These are phyloP conservation scores for Parascotia fuliginaria DNA, from an alignment of 2,888 invertebrate species.

Conservation along the genomic window DNA sequence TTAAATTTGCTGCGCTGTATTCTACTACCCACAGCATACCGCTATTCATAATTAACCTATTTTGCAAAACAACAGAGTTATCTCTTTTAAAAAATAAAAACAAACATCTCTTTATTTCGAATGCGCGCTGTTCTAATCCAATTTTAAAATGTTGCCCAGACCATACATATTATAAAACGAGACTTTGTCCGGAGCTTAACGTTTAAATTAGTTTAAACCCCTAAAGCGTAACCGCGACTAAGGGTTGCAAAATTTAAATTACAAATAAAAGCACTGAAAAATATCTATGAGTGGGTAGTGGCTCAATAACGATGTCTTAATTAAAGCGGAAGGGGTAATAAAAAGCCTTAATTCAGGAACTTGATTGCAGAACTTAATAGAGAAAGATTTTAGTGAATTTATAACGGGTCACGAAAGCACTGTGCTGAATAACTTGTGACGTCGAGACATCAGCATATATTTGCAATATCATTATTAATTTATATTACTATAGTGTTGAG, in stretches of 20 bases:
- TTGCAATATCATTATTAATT: too few relatives aligned
- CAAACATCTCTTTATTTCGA: conserved; percentile 51
- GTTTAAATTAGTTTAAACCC: conserved; percentile 85
- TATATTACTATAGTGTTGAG: too few relatives aligned
- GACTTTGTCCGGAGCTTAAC: conserved; percentile 81
- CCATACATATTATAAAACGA: conserved; percentile 79
- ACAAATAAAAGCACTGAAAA: conserved; percentile 86
- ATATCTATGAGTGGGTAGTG: conserved; percentile 83
- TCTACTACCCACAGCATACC: not conserved
- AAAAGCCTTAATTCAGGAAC: conserved; percentile 77
- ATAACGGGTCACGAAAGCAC: conserved; percentile 43
- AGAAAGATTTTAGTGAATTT: conserved; percentile 54
- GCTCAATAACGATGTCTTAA: conserved; percentile 83
- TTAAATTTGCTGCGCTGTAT: not conserved
- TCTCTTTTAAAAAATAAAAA: conserved; percentile 34
- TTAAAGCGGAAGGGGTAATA: conserved; percentile 83
- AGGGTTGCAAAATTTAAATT: conserved; percentile 86
- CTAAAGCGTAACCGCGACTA: conserved; percentile 75
- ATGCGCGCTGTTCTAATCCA: conserved; percentile 67
- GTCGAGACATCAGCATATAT: too few relatives aligned
- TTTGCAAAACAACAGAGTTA: conserved; percentile 34
- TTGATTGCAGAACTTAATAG: conserved; percentile 60
- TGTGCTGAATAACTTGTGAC: conserved; percentile 43
- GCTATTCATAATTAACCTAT: conserved; percentile 22
- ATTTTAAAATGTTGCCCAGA: conserved; percentile 77